Conservation (phyloP, 2,888 invertebrate species). For the Kuschelorhynchus macadamiae region DNA sequence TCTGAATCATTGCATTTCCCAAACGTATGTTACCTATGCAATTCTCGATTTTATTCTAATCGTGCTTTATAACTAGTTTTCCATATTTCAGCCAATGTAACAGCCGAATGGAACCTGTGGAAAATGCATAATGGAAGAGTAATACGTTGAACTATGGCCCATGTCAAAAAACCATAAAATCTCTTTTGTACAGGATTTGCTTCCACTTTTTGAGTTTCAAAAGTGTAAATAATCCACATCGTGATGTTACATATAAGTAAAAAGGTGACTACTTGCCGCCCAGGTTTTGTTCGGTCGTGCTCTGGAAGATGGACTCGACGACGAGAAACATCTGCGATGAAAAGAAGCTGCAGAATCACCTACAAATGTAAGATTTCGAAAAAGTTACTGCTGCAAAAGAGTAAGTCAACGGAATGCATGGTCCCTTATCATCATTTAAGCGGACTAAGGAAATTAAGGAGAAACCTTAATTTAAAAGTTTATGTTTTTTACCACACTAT, state of each 20-base stretch:
- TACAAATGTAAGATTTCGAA: constrained; percentile 63
- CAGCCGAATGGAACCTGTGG: constrained; percentile 96
- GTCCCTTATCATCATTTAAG: no score
- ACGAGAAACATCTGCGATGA: constrained; percentile 93
- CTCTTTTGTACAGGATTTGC: constrained; percentile 94
- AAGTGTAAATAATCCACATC: constrained; percentile 96
- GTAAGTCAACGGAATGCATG: no score
- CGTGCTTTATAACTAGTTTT: constrained; percentile 95
- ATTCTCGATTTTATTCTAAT: constrained; percentile 77
- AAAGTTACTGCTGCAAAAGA: no score
- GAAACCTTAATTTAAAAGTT: no score
- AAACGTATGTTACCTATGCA: no score
- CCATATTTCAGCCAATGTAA: constrained; percentile 96
- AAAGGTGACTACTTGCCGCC: constrained; percentile 95
- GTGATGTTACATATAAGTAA: constrained; percentile 95
- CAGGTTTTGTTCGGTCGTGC: constrained; percentile 95
- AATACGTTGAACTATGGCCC: constrained; percentile 93
- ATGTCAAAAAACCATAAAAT: constrained; percentile 93
- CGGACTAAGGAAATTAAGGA: no score
- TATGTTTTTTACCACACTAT: no score
- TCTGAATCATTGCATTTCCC: neutral
- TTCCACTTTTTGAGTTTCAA: constrained; percentile 94
- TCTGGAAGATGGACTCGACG: constrained; percentile 92
- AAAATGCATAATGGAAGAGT: constrained; percentile 96
- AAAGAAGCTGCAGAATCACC: constrained; percentile 93